Percentiles rank a stretch among this genome's conserved stretches.
Evolutionary conservation across 2,797 vertebrate genomes (phyloP).

Genomic region (Pelodytes ibericus): DNA sequence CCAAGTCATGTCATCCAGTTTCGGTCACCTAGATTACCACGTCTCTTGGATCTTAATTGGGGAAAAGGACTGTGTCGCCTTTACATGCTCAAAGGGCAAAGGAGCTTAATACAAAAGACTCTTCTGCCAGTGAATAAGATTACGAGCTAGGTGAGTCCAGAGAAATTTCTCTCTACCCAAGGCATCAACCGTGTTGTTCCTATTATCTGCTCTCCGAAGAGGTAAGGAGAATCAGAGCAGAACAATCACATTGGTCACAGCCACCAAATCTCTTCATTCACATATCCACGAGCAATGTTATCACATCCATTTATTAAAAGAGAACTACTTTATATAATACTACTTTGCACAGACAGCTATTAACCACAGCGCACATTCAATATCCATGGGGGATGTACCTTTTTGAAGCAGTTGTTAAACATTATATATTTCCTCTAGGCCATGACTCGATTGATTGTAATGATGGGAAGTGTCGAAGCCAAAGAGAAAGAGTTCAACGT

Average conservation of each 20-base stretch:
- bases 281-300: neutral
- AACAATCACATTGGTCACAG: neutral
- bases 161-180: neutral
- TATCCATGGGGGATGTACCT: neutral
- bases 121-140: neutral
- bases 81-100: neutral
- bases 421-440: neutral
- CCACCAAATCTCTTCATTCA: neutral
- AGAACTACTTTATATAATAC: neutral
- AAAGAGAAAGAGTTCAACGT: neutral
- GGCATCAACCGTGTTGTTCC: neutral
- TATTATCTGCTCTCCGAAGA: neutral
- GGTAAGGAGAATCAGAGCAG: neutral
- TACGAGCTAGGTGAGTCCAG: neutral
- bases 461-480: neutral
- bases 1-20: neutral
- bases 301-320: neutral
- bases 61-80: neutral
- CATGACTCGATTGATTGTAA: neutral
- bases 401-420: neutral
- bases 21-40: neutral
- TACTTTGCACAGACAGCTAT: neutral
- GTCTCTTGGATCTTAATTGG: neutral
- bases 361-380: neutral
- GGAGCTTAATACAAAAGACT: neutral